These are phyloP conservation scores for Chaetogeoica ovagalla DNA, from an alignment of 2,888 invertebrate genomes.

Conservation along the genomic window DNA sequence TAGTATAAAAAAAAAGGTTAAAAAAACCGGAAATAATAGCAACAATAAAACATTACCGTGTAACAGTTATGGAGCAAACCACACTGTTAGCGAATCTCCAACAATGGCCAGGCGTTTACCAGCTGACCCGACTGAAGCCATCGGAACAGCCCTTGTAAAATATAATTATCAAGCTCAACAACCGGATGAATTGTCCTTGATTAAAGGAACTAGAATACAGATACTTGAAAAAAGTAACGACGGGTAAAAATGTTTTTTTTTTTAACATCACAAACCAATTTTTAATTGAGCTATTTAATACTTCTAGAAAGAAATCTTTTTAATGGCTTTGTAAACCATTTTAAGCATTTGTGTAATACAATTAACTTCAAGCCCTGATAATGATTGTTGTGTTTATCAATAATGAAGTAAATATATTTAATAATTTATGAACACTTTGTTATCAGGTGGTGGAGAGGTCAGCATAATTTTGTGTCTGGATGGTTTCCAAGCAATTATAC, in stretches of 20 bases:
- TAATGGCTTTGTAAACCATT: too few species aligned
- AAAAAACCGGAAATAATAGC: constrained; percentile 70
- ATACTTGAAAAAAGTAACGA: constrained; percentile 98
- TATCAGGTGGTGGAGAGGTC: constrained; percentile 92
- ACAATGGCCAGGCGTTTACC: constrained; percentile 73
- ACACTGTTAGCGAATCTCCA: constrained; percentile 74
- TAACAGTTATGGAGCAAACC: constrained; percentile 68
- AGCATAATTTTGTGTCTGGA: constrained; percentile 70
- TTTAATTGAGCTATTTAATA: too few species aligned
- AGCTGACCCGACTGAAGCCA: constrained; percentile 83
- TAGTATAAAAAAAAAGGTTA: constrained; percentile 85
- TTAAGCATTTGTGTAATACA: too few species aligned
- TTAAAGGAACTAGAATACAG: constrained; percentile 90
- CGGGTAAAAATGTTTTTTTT: constrained; percentile 62
- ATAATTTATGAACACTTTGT: not conserved
- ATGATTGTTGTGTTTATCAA: not conserved
- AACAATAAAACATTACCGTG: constrained; percentile 80
- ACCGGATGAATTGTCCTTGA: constrained; percentile 90
- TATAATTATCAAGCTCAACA: constrained; percentile 95
- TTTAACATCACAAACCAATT: too few species aligned
- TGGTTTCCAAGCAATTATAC: constrained; percentile 99
- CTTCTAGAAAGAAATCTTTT: too few species aligned
- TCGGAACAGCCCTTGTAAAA: constrained; percentile 87
- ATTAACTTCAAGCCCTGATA: too few species aligned
- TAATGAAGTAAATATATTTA: not conserved